Evolutionary conservation across 2,888 invertebrate species (phyloP).

Genomic region (Rhamnusium bicolor): DNA sequence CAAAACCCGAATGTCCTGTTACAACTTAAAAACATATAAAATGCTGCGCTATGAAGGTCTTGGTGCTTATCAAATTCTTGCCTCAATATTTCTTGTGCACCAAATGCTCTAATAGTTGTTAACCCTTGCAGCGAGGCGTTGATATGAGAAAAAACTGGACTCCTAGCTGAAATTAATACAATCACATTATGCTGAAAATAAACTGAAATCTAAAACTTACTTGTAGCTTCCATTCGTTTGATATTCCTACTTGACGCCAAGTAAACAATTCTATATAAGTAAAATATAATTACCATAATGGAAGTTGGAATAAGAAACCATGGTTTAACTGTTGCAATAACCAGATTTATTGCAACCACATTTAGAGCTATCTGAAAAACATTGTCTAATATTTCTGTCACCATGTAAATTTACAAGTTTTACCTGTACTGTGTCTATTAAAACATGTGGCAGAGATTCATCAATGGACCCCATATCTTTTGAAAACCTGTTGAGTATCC

Average conservation of each 20-base stretch:
- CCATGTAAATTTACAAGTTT: background rate
- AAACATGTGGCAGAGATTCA: constrained; percentile 71
- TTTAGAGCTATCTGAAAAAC: constrained; percentile 68
- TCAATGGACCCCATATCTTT: constrained; percentile 79
- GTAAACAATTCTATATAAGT: constrained; percentile 79
- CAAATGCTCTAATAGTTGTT: constrained; percentile 82
- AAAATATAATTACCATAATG: constrained; percentile 78
- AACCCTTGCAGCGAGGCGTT: constrained; percentile 85
- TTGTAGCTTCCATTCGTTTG: constrained; percentile 80
- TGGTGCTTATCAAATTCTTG: constrained; percentile 78
- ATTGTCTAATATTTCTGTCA: background rate
- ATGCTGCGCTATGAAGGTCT: constrained; percentile 82
- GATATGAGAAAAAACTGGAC: constrained; percentile 85
- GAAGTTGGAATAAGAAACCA: constrained; percentile 80
- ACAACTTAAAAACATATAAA: constrained; percentile 78
- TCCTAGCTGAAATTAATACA: constrained; percentile 78
- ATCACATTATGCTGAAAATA: no score
- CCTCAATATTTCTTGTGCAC: constrained; percentile 77
- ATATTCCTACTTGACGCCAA: constrained; percentile 83
- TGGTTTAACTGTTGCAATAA: constrained; percentile 82
- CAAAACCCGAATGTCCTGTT: constrained; percentile 82
- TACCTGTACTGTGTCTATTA: constrained; percentile 72
- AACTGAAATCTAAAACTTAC: no score
- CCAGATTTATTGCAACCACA: constrained; percentile 81
- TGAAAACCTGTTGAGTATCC: constrained; percentile 80